A percentile compares a stretch with the other conserved stretches of the same genome.
Evolutionary conservation across 1,140 invertebrate species (phyloP).

Genomic region (Mya arenaria): DNA sequence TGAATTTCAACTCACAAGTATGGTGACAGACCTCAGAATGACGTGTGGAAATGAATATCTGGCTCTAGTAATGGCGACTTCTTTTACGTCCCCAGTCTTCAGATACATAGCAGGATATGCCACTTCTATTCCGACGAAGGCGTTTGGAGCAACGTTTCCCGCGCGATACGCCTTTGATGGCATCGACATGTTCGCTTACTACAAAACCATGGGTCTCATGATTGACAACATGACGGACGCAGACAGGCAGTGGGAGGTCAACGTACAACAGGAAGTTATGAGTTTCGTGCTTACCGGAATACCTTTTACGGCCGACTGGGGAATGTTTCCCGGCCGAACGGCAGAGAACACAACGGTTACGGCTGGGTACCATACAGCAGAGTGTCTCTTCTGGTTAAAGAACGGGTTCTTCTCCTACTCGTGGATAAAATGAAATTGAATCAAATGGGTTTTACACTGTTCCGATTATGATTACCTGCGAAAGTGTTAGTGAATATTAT

Average conservation of each 20-base stretch:
- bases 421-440: too few relatives aligned
- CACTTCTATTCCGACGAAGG: neutral
- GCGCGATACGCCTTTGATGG: constrained; percentile 56
- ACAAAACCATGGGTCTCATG: constrained; percentile 29
- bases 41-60: constrained; percentile 44
- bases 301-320: constrained; percentile 5
- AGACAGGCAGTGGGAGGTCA: constrained; percentile 21
- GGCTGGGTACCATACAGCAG: constrained; percentile 21
- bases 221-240: neutral
- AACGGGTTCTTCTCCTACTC: constrained; percentile 51
- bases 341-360: constrained; percentile 17
- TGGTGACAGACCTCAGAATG: constrained; percentile 30
- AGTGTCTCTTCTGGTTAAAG: constrained; percentile 46
- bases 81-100: constrained; percentile 25
- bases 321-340: neutral
- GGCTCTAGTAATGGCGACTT: neutral
- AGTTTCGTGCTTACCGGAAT: constrained; percentile 6
- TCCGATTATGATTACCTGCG: too few relatives aligned
- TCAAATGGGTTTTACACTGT: too few relatives aligned
- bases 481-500: too few relatives aligned
- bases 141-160: constrained; percentile 1
- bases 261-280: constrained; percentile 14
- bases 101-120: constrained; percentile 36
- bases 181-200: constrained; percentile 62
- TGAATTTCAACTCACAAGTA: constrained; percentile 21